Percentiles rank a stretch among this genome's conserved stretches.
These are phyloP conservation scores for Conus ventricosus DNA, from an alignment of 1,140 invertebrate species.

Conservation along the genomic window DNA sequence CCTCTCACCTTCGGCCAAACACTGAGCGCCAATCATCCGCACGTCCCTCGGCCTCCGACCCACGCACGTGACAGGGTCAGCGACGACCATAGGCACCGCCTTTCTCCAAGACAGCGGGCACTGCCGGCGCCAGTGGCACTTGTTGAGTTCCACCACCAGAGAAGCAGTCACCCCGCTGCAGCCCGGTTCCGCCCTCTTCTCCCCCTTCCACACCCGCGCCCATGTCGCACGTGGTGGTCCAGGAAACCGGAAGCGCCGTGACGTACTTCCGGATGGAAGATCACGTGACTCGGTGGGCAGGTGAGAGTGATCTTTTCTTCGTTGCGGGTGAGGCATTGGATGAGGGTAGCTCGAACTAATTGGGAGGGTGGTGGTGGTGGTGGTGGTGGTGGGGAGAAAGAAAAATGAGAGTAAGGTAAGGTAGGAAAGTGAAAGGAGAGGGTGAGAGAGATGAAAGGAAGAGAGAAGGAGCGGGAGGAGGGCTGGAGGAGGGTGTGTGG, in stretches of 20 bases:
- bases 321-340: conserved; percentile 28
- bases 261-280: conserved; percentile 37
- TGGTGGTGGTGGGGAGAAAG: no score
- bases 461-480: no score
- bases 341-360: conserved; percentile 21
- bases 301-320: conserved; percentile 18
- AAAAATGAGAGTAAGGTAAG: background rate
- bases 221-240: background rate
- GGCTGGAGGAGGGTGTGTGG: background rate
- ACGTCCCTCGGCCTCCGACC: background rate
- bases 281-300: conserved; percentile 35
- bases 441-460: no score
- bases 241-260: background rate
- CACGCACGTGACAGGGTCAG: background rate
- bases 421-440: background rate
- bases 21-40: background rate
- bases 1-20: background rate
- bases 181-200: background rate
- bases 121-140: conserved; percentile 32
- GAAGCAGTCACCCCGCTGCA: conserved; percentile 32
- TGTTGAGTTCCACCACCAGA: conserved; percentile 13
- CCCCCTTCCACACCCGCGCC: background rate
- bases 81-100: no score
- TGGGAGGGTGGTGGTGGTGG: no score
- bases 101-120: conserved; percentile 3